phyloP scores from a whole-genome alignment of 2,113 vertebrate genomes.

The Oncorhynchus gorbuscha region DNA sequence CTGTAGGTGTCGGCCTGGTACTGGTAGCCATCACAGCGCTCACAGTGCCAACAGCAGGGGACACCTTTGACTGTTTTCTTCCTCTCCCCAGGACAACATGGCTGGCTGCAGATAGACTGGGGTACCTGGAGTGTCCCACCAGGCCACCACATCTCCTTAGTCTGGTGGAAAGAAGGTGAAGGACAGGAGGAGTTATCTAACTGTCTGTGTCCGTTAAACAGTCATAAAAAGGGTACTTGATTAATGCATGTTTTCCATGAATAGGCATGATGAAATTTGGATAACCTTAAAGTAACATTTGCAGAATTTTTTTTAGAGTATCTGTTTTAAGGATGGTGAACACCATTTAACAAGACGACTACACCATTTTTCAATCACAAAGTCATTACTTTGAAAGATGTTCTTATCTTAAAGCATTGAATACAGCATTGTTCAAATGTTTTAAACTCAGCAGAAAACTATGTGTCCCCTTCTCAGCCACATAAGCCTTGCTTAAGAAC shows the following conservation, averaged over 20 bases:
- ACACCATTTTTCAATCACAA: slow-evolving; percentile 9
- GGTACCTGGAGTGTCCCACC: slow-evolving; percentile 79
- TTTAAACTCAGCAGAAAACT: background rate
- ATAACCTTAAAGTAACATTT: slow-evolving; percentile 3
- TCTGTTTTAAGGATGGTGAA: background rate
- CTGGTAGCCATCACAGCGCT: slow-evolving; percentile 93
- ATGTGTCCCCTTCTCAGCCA: no score
- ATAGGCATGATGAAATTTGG: no score
- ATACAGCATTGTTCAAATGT: background rate
- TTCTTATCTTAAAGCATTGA: slow-evolving; percentile 10
- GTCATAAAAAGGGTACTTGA: no score
- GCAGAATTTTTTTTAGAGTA: background rate
- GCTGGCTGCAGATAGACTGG: slow-evolving; percentile 91
- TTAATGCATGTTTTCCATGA: no score
- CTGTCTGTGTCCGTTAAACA: no score
- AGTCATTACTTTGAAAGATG: slow-evolving; percentile 19
- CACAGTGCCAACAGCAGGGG: slow-evolving; percentile 95
- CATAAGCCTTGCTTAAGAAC: background rate
- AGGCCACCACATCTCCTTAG: slow-evolving; percentile 87
- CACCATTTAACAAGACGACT: slow-evolving; percentile 7
- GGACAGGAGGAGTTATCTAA: background rate
- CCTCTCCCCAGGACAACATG: slow-evolving; percentile 86
- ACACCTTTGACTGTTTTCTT: slow-evolving; percentile 95
- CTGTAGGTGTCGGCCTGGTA: slow-evolving; percentile 90
- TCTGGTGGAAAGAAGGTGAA: slow-evolving; percentile 63